Percentiles rank a stretch among this genome's conserved stretches.
Conservation (phyloP, 2,797 vertebrate species). For the Pempheris klunzingeri region DNA sequence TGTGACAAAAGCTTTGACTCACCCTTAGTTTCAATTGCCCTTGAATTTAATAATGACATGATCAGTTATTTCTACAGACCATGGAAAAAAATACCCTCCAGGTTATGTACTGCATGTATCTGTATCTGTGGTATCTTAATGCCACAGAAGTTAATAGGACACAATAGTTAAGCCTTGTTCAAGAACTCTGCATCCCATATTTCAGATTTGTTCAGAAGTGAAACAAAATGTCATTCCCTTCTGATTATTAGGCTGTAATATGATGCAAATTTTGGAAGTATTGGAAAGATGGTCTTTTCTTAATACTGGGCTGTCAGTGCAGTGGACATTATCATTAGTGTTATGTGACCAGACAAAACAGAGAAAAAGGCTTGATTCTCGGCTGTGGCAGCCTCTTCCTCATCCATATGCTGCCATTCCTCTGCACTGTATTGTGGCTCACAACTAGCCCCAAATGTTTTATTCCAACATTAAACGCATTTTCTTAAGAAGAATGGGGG, state of each 20-base stretch:
- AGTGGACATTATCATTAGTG: too few relatives aligned
- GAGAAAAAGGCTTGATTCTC: too few relatives aligned
- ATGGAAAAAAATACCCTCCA: background rate
- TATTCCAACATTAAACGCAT: too few relatives aligned
- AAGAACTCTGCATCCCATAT: background rate
- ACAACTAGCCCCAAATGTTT: too few relatives aligned
- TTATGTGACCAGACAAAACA: too few relatives aligned
- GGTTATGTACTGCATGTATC: background rate
- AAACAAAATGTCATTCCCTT: background rate
- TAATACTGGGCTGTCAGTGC: too few relatives aligned
- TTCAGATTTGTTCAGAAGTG: background rate
- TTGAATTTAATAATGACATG: conserved; percentile 22
- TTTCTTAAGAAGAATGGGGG: too few relatives aligned
- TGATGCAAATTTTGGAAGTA: background rate
- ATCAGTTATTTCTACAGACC: background rate
- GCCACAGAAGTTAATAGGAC: background rate
- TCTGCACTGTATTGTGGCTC: too few relatives aligned
- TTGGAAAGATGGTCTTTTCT: too few relatives aligned
- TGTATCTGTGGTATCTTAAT: background rate
- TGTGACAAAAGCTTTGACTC: conserved; percentile 23
- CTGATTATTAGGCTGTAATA: background rate
- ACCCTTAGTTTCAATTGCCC: conserved; percentile 18
- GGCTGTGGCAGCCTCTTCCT: too few relatives aligned
- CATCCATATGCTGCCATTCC: too few relatives aligned
- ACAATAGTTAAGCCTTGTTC: background rate